phyloP scores from a whole-genome alignment of 2,888 invertebrate species.

The Lepidonotus clava region DNA sequence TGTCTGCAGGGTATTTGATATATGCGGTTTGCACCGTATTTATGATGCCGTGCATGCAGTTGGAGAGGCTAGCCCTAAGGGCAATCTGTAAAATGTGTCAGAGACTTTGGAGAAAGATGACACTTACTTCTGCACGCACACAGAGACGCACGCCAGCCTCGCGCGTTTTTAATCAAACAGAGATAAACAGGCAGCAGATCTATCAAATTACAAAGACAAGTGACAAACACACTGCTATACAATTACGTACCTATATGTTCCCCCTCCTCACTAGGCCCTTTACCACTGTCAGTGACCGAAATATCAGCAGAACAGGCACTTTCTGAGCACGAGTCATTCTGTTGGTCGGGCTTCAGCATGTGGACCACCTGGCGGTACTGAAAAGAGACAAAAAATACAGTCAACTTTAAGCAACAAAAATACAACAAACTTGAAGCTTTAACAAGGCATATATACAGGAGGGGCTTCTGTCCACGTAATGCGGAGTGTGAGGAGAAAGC shows the following conservation, averaged over 20 bases:
- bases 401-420: no score
- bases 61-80: not conserved
- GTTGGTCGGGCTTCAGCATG: constrained; percentile 46
- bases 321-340: constrained; percentile 42
- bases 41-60: not conserved
- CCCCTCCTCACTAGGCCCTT: constrained; percentile 41
- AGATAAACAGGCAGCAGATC: not conserved
- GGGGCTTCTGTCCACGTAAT: not conserved
- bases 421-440: no score
- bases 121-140: not conserved
- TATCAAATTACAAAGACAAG: not conserved
- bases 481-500: not conserved
- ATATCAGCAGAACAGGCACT: constrained; percentile 53
- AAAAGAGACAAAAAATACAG: not conserved
- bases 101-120: not conserved
- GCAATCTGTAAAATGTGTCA: not conserved
- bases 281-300: constrained; percentile 41
- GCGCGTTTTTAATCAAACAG: not conserved
- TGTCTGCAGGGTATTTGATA: constrained; percentile 19
- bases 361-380: constrained; percentile 46
- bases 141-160: not conserved
- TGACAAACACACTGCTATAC: not conserved
- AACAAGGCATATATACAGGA: no score
- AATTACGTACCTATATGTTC: constrained; percentile 34
- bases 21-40: not conserved